Conservation (phyloP, 2,797 vertebrate genomes). For the Leuciscus waleckii region DNA sequence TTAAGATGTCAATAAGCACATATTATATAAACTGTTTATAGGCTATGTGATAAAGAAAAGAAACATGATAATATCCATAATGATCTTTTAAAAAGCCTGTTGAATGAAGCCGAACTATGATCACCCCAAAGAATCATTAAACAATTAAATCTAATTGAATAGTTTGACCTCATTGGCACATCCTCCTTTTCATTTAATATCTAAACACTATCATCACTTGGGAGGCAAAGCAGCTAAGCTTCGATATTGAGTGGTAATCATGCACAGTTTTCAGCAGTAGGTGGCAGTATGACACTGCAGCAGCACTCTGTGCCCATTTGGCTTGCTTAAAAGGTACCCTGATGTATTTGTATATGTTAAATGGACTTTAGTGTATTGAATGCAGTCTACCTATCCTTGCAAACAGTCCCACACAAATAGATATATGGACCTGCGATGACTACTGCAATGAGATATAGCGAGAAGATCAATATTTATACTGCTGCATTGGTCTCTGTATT, state of each 20-base stretch:
- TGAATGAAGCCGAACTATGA: conserved; percentile 11
- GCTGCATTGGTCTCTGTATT: conserved; percentile 70
- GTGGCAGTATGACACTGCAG: conserved; percentile 81
- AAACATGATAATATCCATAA: neutral
- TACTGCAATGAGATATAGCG: conserved; percentile 69
- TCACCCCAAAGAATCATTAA: conserved; percentile 24
- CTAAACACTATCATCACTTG: conserved; percentile 26
- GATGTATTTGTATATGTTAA: conserved; percentile 79
- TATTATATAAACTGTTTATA: neutral
- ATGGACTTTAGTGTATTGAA: conserved; percentile 76
- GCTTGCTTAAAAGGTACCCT: conserved; percentile 60
- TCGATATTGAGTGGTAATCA: conserved; percentile 8
- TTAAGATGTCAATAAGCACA: conserved; percentile 5
- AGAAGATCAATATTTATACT: conserved; percentile 76
- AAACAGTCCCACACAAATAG: conserved; percentile 73
- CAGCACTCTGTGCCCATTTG: conserved; percentile 51
- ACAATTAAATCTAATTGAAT: conserved; percentile 34
- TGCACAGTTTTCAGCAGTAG: conserved; percentile 68
- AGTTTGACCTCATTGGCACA: conserved; percentile 17
- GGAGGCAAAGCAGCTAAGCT: conserved; percentile 3
- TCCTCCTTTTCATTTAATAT: conserved; percentile 28
- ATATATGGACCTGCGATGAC: conserved; percentile 76
- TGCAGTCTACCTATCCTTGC: conserved; percentile 69
- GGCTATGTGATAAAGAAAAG: neutral
- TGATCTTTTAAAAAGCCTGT: conserved; percentile 21